Evolutionary conservation across 2,888 invertebrate species (phyloP), one percentile per base, ranked within the genome.

Genomic region (Operophtera brumata): DNA sequence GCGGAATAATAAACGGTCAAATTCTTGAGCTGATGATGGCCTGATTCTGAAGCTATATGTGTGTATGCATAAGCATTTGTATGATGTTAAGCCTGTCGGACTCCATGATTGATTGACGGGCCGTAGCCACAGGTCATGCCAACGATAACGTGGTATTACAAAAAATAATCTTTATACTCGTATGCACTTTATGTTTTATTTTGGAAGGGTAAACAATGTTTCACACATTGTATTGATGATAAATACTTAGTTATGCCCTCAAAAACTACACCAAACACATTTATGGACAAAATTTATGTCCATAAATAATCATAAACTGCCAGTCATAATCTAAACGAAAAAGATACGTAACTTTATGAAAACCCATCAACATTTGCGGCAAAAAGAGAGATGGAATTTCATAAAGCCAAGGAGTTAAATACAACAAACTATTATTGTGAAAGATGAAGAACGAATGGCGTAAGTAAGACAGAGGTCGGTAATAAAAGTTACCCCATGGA

Each of bases 51-150:
- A 34, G 52, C 39, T 45, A 36, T 26, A 42, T 13, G 11, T 41
- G n/a, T 11, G 26, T 25, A 47, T 43, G 32, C 47, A 37, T 37
- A 35, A 28, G 6, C 28, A 30, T 30, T 47, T 47, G 11, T 49
- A 46, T 36, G 34, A 25, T 41, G 44, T 37, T 47, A 47, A 47
- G 41, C 32, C 51, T 41, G 51, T 56, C 50, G 9, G 41, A 64
- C 64, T 62, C 67, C 67, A 62, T 73, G 76, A 78, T 75, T 78
- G 80, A 82, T 81, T 73, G 80, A 77, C 73, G 71, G 71, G 63
- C 55, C 62, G 67, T 52, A 56, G 71, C 70, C 67, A 66, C 66
- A 71, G 75, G 71, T 75, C 75, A 76, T 57, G 62, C 62, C 60
- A 69, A 72, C 69, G 71, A 76, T 74, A 73, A 71, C 69, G 63